Conservation (phyloP, 2,888 invertebrate genomes). For the Xestoiulus laeticollis region DNA sequence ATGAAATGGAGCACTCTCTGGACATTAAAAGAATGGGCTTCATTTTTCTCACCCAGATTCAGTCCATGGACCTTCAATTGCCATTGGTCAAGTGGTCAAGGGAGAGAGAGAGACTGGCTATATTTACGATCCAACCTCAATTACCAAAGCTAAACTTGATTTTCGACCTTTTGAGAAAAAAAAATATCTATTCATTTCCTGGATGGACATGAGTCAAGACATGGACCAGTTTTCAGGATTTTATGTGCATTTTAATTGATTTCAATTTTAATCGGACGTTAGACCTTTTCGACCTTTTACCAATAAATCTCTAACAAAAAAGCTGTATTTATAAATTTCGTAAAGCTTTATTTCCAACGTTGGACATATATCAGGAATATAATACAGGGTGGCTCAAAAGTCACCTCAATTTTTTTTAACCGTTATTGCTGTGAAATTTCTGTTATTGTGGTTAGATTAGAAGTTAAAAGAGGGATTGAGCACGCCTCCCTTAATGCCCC, state of each 20-base stretch:
- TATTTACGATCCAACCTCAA: slow-evolving; percentile 20
- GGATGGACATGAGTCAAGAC: neutral
- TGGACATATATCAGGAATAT: too few species aligned
- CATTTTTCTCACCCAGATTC: neutral
- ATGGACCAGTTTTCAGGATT: neutral
- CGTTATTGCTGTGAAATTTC: too few species aligned
- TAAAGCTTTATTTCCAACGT: too few species aligned
- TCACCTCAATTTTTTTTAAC: too few species aligned
- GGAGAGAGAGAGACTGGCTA: neutral
- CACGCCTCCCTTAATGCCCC: too few species aligned
- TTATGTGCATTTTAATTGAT: slow-evolving; percentile 7
- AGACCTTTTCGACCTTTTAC: neutral
- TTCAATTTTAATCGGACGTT: neutral
- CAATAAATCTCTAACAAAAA: neutral
- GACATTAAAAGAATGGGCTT: slow-evolving; percentile 8
- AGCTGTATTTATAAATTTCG: too few species aligned
- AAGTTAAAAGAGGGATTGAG: too few species aligned
- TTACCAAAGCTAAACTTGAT: neutral
- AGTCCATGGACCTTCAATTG: neutral
- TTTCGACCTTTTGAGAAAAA: neutral
- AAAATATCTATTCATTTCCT: neutral
- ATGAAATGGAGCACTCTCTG: neutral
- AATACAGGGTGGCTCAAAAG: too few species aligned
- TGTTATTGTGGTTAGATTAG: too few species aligned
- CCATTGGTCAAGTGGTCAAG: slow-evolving; percentile 9